Percentiles rank a stretch among this genome's conserved stretches.
phyloP scores from a whole-genome alignment of 1,140 invertebrate genomes.

The Cyclina sinensis region DNA sequence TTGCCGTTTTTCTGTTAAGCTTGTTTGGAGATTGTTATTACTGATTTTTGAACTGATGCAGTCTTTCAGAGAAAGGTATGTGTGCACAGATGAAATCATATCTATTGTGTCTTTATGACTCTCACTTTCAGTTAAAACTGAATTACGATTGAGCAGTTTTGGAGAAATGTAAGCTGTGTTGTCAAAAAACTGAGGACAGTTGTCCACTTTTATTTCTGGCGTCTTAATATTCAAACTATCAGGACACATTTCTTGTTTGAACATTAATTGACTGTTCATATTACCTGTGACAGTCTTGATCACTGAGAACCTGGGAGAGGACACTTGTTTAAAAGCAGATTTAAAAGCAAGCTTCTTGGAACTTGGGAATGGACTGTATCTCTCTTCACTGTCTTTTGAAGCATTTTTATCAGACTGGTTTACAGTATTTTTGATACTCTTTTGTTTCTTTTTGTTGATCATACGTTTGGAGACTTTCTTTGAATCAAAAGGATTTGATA shows the following conservation, averaged over 20 bases:
- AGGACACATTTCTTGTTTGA: neutral
- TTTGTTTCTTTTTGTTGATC: conserved; percentile 45
- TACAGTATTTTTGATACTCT: neutral
- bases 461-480: conserved; percentile 12
- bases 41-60: conserved; percentile 7
- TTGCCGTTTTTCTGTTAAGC: neutral
- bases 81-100: neutral
- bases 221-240: conserved; percentile 47
- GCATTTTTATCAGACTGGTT: conserved; percentile 1
- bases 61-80: neutral
- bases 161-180: conserved; percentile 52
- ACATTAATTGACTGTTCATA: neutral
- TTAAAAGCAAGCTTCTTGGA: conserved; percentile 65
- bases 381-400: conserved; percentile 27
- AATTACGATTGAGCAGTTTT: neutral
- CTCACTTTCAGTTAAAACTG: too few relatives aligned
- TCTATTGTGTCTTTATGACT: neutral
- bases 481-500: conserved; percentile 48
- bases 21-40: neutral
- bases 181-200: conserved; percentile 41
- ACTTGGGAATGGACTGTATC: conserved; percentile 62
- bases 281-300: conserved; percentile 13
- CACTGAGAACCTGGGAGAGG: conserved; percentile 40
- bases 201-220: conserved; percentile 58
- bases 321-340: conserved; percentile 53